Conservation (phyloP, 2,888 invertebrate genomes). For the Acrocera orbiculus region DNA sequence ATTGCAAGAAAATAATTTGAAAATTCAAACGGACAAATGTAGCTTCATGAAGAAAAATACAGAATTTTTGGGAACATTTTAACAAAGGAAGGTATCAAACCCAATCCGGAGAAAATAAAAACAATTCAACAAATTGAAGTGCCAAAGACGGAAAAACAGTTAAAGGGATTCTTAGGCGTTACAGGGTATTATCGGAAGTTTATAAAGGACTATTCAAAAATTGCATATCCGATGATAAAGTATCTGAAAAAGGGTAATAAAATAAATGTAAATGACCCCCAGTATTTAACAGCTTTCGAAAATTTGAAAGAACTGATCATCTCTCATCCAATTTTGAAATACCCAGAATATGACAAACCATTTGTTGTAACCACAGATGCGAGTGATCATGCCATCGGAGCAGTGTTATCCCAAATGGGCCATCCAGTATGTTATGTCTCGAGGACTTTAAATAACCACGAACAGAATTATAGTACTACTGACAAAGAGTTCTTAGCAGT, state of each 20-base stretch:
- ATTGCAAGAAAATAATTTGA: slow-evolving; percentile 1
- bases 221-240: not conserved
- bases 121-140: not conserved
- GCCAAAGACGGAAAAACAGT: slow-evolving; percentile 1
- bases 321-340: slow-evolving; percentile 10
- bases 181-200: slow-evolving; percentile 11
- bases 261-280: slow-evolving; percentile 4
- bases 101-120: not conserved
- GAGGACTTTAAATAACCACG: slow-evolving; percentile 2
- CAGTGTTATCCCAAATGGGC: slow-evolving; percentile 7
- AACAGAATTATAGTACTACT: slow-evolving; percentile 4
- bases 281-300: slow-evolving; percentile 10
- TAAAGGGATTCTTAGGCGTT: slow-evolving; percentile 5
- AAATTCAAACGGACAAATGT: slow-evolving; percentile 1
- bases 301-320: slow-evolving; percentile 9
- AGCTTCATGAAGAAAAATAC: slow-evolving; percentile 1
- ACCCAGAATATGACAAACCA: slow-evolving; percentile 9
- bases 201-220: slow-evolving; percentile 3
- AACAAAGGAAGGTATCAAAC: slow-evolving; percentile 1
- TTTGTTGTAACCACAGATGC: slow-evolving; percentile 10
- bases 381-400: slow-evolving; percentile 9
- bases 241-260: slow-evolving; percentile 3
- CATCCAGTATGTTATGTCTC: slow-evolving; percentile 6
- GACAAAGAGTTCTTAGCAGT: slow-evolving; percentile 3
- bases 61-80: slow-evolving; percentile 3